phyloP scores from a whole-genome alignment of 2,113 vertebrate genomes.

The Sterrhoptilus dennistouni region DNA sequence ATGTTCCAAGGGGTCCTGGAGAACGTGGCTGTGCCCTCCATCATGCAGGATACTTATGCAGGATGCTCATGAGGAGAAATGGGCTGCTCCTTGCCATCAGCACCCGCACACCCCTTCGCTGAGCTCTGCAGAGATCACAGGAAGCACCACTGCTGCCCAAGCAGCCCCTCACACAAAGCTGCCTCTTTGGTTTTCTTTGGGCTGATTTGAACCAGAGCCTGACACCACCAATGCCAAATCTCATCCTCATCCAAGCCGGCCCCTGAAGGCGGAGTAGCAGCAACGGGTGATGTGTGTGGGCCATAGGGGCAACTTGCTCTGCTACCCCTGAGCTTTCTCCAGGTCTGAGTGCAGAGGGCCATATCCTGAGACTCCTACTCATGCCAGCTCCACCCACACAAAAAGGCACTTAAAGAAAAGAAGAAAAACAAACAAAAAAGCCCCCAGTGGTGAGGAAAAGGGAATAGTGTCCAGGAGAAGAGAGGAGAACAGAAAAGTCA shows the following conservation, averaged over 20 bases:
- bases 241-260: background rate
- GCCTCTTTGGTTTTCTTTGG: slow-evolving; percentile 32
- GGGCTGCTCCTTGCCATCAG: background rate
- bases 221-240: background rate
- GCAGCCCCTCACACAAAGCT: background rate
- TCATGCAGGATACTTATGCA: background rate
- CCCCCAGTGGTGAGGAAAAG: background rate
- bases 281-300: background rate
- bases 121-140: slow-evolving; percentile 33
- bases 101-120: background rate
- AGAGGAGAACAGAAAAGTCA: background rate
- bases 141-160: background rate
- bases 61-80: background rate
- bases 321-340: background rate
- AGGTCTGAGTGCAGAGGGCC: background rate
- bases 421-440: background rate
- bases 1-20: background rate
- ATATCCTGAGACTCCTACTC: background rate
- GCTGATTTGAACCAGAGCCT: background rate
- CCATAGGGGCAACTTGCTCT: rapidly evolving
- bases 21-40: background rate
- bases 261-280: background rate
- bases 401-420: slow-evolving; percentile 58
- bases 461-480: background rate
- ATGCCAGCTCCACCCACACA: background rate